Evolutionary conservation across 2,888 invertebrate species (phyloP), one percentile per base, ranked within the genome.

Genomic region (Dastarcus helophoroides): DNA sequence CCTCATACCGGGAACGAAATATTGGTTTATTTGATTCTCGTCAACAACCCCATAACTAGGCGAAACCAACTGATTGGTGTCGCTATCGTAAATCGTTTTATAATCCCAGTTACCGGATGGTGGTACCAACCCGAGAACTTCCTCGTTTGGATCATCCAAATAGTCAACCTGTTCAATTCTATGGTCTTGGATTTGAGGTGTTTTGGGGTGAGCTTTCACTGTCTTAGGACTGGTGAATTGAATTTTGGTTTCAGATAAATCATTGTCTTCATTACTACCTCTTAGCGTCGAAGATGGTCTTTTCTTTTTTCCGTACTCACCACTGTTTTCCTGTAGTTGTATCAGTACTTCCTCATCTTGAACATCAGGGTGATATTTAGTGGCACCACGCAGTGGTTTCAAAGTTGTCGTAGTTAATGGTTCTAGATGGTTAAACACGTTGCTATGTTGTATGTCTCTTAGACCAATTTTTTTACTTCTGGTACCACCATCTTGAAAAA

Each of bases 1-100:
- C 42, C 51, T 56, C 53, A 62, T 53, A 2, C 62, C 62, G 3
- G 47, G 29, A 2, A 60, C 53, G 7, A 46, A 43, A 33, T 46
- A 60, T 22, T 46, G 49, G 30, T 60, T 60, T 9, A 56, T 31
- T n/a, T 35, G 26, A n/a, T 31, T 26, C 22, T 33, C 38, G 6
- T 29, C 41, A 6, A 38, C 26, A 14, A 29, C 32, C 16, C 27
- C 11, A 2, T 36, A 29, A 19, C 29, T 27, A 3, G 29, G 13
- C 2, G 26, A 11, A 3, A 28, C 11, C 4, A 13, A 17, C 38
- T 41, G 4, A 39, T 39, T 26, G 30, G 23, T 35, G 39, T 43
- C 17, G 5, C 43, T 41, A 28, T 37, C 35, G 6, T 38, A 33
- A n/a, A 54, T 50, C 5, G 53, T 52, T 38, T 44, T 48, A 32